These are phyloP conservation scores for Maconellicoccus hirsutus DNA, from an alignment of 1,140 invertebrate species.

Conservation along the genomic window DNA sequence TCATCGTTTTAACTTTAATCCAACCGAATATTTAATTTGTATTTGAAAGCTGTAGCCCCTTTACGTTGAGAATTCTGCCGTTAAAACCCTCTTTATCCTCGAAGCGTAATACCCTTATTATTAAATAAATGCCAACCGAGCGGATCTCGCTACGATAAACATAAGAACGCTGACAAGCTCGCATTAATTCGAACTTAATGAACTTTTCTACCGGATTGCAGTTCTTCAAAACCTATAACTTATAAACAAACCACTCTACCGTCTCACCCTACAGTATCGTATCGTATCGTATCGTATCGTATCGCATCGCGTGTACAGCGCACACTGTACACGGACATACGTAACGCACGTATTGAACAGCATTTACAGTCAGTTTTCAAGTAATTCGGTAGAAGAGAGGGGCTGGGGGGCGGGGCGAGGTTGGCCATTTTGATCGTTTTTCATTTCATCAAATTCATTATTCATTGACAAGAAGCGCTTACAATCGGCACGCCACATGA, in stretches of 20 bases:
- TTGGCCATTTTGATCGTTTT: too few species aligned
- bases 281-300: too few species aligned
- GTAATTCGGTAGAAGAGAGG: too few species aligned
- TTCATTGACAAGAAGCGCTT: too few species aligned
- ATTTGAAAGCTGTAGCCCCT: slow-evolving; percentile 17
- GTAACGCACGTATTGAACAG: too few species aligned
- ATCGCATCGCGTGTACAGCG: too few species aligned
- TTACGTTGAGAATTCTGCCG: neutral
- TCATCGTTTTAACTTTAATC: slow-evolving; percentile 20
- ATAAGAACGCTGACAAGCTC: slow-evolving; percentile 18
- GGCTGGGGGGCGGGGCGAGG: too few species aligned
- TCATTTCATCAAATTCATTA: too few species aligned
- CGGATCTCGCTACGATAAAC: slow-evolving; percentile 7
- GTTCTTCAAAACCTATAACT: neutral
- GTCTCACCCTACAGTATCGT: too few species aligned
- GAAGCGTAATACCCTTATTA: slow-evolving; percentile 16
- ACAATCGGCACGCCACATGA: too few species aligned
- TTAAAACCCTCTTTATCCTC: neutral
- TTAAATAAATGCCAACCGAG: slow-evolving; percentile 21
- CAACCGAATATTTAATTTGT: slow-evolving; percentile 22
- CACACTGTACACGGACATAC: too few species aligned
- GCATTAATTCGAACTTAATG: slow-evolving; percentile 21
- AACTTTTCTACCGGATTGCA: slow-evolving; percentile 14
- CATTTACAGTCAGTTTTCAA: too few species aligned
- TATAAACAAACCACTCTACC: neutral